Evolutionary conservation across 2,888 invertebrate species (phyloP).

Genomic region (Brachylomia viminalis): DNA sequence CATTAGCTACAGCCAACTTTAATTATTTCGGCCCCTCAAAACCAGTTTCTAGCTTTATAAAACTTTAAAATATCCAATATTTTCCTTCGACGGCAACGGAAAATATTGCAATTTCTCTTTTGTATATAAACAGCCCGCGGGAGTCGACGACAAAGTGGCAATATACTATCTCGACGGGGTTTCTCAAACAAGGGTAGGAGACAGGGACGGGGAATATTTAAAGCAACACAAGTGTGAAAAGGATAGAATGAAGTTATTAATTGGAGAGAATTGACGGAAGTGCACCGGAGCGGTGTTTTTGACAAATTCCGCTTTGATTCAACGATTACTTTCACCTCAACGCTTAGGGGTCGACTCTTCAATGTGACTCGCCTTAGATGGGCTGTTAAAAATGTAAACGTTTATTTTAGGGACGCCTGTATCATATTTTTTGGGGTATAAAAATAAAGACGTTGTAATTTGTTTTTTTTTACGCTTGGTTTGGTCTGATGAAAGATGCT

Average conservation of each 20-base stretch:
- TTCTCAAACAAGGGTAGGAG: conserved; percentile 88
- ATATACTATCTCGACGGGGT: conserved; percentile 89
- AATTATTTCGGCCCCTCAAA: conserved; percentile 57
- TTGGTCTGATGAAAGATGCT: background rate
- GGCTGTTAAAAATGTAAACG: conserved; percentile 72
- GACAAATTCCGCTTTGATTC: conserved; percentile 90
- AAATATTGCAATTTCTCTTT: conserved; percentile 87
- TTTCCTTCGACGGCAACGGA: conserved; percentile 76
- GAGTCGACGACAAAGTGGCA: conserved; percentile 90
- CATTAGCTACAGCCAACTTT: conserved; percentile 41
- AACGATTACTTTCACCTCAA: conserved; percentile 89
- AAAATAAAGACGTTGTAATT: conserved; percentile 54
- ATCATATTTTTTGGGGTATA: conserved; percentile 58
- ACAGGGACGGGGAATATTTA: conserved; percentile 73
- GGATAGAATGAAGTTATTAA: conserved; percentile 85
- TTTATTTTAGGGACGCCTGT: conserved; percentile 57
- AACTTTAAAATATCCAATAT: conserved; percentile 82
- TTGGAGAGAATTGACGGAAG: conserved; percentile 90
- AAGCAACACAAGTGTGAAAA: conserved; percentile 67
- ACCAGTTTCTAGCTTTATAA: conserved; percentile 68
- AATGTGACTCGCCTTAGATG: conserved; percentile 76
- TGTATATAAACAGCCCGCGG: conserved; percentile 86
- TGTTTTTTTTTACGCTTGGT: conserved; percentile 24
- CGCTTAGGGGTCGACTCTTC: conserved; percentile 83
- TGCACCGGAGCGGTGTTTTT: conserved; percentile 88